Conservation (phyloP, 2,113 vertebrate species). For the Myocastor coypus region DNA sequence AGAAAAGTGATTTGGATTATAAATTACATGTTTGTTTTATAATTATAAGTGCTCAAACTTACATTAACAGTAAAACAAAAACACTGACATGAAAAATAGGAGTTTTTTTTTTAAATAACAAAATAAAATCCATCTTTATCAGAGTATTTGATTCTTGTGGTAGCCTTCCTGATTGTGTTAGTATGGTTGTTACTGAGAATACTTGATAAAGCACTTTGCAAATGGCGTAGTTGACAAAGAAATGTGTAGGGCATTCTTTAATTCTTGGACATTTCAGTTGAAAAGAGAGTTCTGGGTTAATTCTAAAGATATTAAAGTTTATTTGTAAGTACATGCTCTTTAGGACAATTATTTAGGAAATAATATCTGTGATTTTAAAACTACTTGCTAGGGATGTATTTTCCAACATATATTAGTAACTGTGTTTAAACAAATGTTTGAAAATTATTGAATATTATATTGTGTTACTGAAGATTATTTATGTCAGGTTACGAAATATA, state of each 20-base stretch:
- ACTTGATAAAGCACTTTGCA: background rate
- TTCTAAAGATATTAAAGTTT: background rate
- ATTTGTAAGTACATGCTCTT: background rate
- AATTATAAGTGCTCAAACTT: slow-evolving; percentile 21
- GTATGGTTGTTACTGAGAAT: background rate
- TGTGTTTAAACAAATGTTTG: background rate
- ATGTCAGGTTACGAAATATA: background rate
- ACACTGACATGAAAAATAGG: background rate
- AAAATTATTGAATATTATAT: background rate
- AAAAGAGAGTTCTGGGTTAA: background rate
- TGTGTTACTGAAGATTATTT: background rate
- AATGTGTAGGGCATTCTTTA: background rate
- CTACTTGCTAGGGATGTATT: background rate
- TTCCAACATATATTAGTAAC: background rate
- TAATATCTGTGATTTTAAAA: background rate
- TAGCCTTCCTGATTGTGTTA: background rate
- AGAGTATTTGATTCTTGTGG: background rate
- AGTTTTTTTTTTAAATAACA: background rate
- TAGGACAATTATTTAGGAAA: background rate
- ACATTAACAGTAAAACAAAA: background rate
- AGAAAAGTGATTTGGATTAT: background rate
- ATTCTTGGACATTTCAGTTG: background rate
- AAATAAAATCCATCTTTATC: background rate
- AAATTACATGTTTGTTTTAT: slow-evolving; percentile 5
- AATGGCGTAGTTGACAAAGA: background rate